Evolutionary conservation across 2,113 vertebrate genomes (phyloP).

Genomic region (Tor tambroides): DNA sequence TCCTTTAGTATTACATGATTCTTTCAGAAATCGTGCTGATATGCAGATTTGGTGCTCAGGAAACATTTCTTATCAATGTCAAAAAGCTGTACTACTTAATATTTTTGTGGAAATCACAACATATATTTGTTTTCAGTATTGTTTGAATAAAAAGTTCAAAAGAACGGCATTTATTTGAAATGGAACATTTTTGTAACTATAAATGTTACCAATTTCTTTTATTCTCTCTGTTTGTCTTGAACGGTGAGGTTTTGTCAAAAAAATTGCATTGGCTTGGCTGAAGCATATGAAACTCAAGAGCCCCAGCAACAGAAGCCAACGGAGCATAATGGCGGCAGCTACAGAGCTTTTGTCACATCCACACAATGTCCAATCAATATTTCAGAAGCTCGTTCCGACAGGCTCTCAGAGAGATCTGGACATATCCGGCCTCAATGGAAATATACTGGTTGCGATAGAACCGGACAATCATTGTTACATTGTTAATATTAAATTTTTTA

Average conservation of each 20-base stretch:
- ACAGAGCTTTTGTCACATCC: conserved; percentile 55
- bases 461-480: neutral
- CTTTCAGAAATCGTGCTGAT: neutral
- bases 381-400: conserved; percentile 62
- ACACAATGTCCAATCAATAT: conserved; percentile 68
- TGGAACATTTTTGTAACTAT: neutral
- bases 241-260: neutral
- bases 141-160: neutral
- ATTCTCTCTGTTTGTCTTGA: neutral
- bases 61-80: neutral
- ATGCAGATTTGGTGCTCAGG: neutral
- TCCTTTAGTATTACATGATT: neutral
- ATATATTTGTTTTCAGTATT: neutral
- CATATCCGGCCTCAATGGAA: conserved; percentile 25
- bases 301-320: conserved; percentile 1
- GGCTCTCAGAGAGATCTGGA: conserved; percentile 6
- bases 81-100: neutral
- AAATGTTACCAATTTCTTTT: neutral
- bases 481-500: too few species aligned
- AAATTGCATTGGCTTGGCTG: conserved; percentile 2
- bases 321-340: conserved; percentile 11
- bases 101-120: neutral
- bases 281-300: conserved; percentile 27
- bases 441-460: conserved; percentile 7
- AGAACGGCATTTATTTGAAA: neutral